Conservation (phyloP, 2,888 invertebrate species). For the Agrochola litura region DNA sequence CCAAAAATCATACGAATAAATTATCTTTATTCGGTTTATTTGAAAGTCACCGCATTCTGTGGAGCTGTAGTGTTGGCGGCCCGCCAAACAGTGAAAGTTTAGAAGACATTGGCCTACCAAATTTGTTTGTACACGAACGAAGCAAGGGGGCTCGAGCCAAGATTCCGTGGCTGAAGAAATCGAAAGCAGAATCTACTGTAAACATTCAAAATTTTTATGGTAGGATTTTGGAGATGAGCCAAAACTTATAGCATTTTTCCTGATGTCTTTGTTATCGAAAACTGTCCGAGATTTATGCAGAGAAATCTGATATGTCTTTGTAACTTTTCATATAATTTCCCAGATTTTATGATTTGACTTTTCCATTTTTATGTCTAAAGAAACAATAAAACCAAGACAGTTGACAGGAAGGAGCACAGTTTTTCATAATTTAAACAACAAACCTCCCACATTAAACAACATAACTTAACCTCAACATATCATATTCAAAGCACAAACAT, state of each 20-base stretch:
- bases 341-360: not conserved
- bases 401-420: constrained; percentile 1
- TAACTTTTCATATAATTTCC: constrained; percentile 40
- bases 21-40: constrained; percentile 84
- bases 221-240: constrained; percentile 60
- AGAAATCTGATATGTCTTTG: constrained; percentile 44
- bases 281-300: constrained; percentile 55
- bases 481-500: constrained; percentile 56
- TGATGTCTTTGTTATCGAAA: constrained; percentile 56
- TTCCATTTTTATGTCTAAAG: not conserved
- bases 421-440: constrained; percentile 27
- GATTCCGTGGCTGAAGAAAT: constrained; percentile 77
- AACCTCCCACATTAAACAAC: constrained; percentile 27
- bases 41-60: constrained; percentile 81
- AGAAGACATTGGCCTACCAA: constrained; percentile 85
- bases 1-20: constrained; percentile 81
- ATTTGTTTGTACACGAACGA: constrained; percentile 84
- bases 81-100: constrained; percentile 88
- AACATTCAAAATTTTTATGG: constrained; percentile 80
- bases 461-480: constrained; percentile 31
- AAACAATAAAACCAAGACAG: not conserved
- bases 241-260: constrained; percentile 48
- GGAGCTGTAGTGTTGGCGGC: constrained; percentile 79
- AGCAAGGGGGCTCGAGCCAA: constrained; percentile 76
- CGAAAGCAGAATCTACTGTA: constrained; percentile 79